Conservation (phyloP, 2,113 vertebrate species). For the Notechis scutatus region DNA sequence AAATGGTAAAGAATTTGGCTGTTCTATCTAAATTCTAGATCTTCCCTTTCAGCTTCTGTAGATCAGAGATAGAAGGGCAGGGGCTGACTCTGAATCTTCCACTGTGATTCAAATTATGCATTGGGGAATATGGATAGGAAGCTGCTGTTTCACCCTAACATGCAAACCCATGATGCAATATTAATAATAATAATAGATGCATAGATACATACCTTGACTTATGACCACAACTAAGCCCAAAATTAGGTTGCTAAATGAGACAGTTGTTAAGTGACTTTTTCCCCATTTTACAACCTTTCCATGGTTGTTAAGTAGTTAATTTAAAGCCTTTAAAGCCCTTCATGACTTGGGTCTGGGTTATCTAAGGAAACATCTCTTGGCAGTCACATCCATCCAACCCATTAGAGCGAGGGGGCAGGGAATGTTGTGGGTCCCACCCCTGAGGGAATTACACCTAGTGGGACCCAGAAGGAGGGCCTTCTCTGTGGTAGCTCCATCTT, state of each 20-base stretch:
- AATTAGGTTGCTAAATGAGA: background rate
- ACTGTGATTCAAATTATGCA: background rate
- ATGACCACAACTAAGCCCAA: background rate
- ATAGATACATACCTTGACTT: background rate
- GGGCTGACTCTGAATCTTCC: background rate
- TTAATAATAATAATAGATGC: too few relatives aligned
- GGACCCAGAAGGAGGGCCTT: too few relatives aligned
- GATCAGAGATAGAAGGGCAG: background rate
- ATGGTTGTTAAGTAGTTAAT: background rate
- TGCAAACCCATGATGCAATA: background rate
- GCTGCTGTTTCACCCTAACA: background rate
- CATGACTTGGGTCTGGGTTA: too few relatives aligned
- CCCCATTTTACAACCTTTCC: background rate
- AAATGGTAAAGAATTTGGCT: background rate
- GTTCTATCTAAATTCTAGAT: background rate
- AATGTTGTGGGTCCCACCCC: too few relatives aligned
- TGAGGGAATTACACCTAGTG: too few relatives aligned
- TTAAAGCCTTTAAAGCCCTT: too few relatives aligned
- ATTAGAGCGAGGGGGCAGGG: too few relatives aligned
- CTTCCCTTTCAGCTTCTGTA: background rate
- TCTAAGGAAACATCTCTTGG: too few relatives aligned
- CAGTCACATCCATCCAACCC: too few relatives aligned
- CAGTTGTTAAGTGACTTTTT: background rate
- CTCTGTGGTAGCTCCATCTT: too few relatives aligned
- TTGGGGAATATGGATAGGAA: background rate